Evolutionary conservation across 35 echinoderm and acorn worm genomes (phyloP), one percentile per base, ranked within the genome.

Genomic region (Holothuria glaberrima): DNA sequence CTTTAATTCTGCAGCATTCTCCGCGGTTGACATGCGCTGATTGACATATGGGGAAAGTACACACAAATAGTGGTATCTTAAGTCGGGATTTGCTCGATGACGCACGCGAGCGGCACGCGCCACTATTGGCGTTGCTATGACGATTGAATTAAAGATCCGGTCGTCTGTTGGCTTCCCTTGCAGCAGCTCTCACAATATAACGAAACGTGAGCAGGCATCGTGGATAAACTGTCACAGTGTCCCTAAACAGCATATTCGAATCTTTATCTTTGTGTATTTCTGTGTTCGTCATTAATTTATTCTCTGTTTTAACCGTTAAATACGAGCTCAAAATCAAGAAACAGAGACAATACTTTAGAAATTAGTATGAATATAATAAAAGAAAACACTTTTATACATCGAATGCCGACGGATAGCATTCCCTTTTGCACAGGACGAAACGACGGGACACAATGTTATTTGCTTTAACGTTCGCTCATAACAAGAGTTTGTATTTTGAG

Each of bases 21-120:
- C 50, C 50, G 50, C 50, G 9, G 50, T 54, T 54, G 16, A 54
- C 50, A 54, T 54, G 59, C 41, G n/a, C 80, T 84, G 80, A 84
- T 84, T 84, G 80, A 84, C 80, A 84, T 63, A 84, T 33, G 80
- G 80, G 56, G 80, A 84, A 84, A 84, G 80, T 84, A 63, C 80
- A 82, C 79, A 63, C 52, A 83, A 84, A 84, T 61, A 59, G 33
- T 78, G 74, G 74, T 78, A 78, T 78, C 31, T 69, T 5, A 33
- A 29, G 31, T 69, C 80, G 57, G 80, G 80, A 84, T 84, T 84
- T 84, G 58, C 80, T 30, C 21, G 80, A 84, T 84, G 80, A 84
- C 80, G 80, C 80, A 84, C 80, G 80, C 80, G 80, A 84, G 33
- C 52, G 32, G 80, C 80, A 84, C 80, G 80, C 80, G 80, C 80